Evolutionary conservation across 2,113 vertebrate species (phyloP).

Genomic region (Semnornis frantzii): DNA sequence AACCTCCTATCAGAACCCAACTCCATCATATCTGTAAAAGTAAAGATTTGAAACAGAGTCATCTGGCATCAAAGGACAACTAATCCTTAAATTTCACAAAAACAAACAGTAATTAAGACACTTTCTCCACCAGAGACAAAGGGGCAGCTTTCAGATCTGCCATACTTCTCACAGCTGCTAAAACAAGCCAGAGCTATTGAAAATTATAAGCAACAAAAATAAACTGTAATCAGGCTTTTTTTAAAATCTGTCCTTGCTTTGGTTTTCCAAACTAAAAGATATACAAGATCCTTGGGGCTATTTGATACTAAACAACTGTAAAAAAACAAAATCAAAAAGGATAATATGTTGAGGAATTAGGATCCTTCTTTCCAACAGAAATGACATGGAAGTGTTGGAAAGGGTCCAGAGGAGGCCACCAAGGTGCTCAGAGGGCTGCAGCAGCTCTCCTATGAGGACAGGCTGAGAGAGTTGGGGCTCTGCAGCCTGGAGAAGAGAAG

Average conservation of each 20-base stretch:
- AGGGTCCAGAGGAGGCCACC: too few species aligned
- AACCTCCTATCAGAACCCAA: slow-evolving; percentile 5
- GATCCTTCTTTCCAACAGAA: background rate
- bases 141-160: slow-evolving; percentile 49
- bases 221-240: slow-evolving; percentile 52
- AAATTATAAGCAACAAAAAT: slow-evolving; percentile 47
- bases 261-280: background rate
- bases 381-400: too few species aligned
- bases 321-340: background rate
- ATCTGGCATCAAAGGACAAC: slow-evolving; percentile 62
- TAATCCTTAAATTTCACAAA: slow-evolving; percentile 60
- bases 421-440: too few species aligned
- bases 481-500: too few species aligned
- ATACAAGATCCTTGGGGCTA: background rate
- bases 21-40: slow-evolving; percentile 25
- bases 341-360: background rate
- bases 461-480: too few species aligned
- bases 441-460: too few species aligned
- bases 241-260: background rate
- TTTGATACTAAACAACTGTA: background rate
- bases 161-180: slow-evolving; percentile 29
- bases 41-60: slow-evolving; percentile 44
- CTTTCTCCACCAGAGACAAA: slow-evolving; percentile 50
- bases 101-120: slow-evolving; percentile 68
- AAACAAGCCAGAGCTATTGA: slow-evolving; percentile 16